phyloP scores from a whole-genome alignment of 92 coral and sea anemone genomes.

The Siderastrea radians region DNA sequence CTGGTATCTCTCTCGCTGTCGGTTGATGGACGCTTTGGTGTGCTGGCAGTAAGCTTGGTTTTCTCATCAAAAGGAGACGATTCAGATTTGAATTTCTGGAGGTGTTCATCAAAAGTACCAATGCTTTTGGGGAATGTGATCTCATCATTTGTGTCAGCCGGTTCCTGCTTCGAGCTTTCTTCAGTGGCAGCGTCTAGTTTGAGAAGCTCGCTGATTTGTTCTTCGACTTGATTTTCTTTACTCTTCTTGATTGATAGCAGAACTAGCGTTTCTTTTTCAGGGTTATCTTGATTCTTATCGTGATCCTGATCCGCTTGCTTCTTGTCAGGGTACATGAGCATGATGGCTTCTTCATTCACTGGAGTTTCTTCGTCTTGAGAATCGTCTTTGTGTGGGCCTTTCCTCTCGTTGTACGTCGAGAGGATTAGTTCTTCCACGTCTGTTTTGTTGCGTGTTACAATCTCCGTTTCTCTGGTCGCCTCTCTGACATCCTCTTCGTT shows the following conservation, averaged over 20 bases:
- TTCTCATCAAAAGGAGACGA: not conserved
- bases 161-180: not conserved
- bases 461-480: not conserved
- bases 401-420: constrained; percentile 4
- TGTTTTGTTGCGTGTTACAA: not conserved
- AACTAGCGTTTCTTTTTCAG: not conserved
- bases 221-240: not conserved
- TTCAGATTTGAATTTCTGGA: not conserved
- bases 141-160: not conserved
- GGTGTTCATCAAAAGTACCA: too few species aligned
- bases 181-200: not conserved
- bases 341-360: constrained; percentile 4
- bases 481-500: not conserved
- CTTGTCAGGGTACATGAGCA: constrained; percentile 6
- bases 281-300: not conserved
- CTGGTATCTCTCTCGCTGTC: not conserved
- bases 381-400: constrained; percentile 1
- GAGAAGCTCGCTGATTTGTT: constrained; percentile 21
- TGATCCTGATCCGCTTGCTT: not conserved
- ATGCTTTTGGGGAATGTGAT: not conserved
- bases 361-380: constrained; percentile 7
- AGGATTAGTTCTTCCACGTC: not conserved
- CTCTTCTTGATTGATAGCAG: not conserved
- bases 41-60: constrained; percentile 5
- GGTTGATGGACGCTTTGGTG: constrained; percentile 12